These are phyloP conservation scores for Plodia interpunctella DNA, from an alignment of 1,140 invertebrate species.

Conservation along the genomic window DNA sequence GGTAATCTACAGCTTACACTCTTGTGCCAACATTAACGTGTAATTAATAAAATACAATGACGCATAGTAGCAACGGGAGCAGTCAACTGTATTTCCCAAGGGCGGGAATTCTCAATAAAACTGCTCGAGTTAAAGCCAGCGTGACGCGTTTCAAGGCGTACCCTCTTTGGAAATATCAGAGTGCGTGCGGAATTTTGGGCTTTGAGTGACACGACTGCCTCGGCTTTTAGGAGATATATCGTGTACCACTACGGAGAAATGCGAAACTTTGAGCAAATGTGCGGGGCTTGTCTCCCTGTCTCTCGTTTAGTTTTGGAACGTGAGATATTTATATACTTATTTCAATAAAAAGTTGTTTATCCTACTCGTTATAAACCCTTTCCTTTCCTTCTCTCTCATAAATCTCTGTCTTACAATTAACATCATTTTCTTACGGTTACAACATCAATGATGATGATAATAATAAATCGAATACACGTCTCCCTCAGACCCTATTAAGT, in stretches of 20 bases:
- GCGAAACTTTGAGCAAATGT: not conserved
- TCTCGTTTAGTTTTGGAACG: not conserved
- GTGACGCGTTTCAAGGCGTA: slow-evolving; percentile 28
- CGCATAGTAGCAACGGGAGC: slow-evolving; percentile 8
- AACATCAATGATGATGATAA: too few species aligned
- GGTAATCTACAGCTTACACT: slow-evolving; percentile 25
- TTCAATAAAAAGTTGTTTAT: too few species aligned
- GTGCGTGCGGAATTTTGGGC: slow-evolving; percentile 33
- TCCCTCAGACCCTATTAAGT: too few species aligned
- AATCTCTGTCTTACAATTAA: too few species aligned
- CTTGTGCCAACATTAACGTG: slow-evolving; percentile 14
- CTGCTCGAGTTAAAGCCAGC: slow-evolving; percentile 21
- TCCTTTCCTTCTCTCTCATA: too few species aligned
- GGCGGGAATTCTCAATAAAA: slow-evolving; percentile 36
- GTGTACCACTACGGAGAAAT: not conserved
- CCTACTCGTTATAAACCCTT: too few species aligned
- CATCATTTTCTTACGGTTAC: too few species aligned
- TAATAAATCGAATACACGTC: too few species aligned
- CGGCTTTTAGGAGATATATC: slow-evolving; percentile 25
- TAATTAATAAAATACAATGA: slow-evolving; percentile 25
- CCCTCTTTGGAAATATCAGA: slow-evolving; percentile 37
- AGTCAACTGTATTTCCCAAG: slow-evolving; percentile 31
- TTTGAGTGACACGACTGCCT: slow-evolving; percentile 30
- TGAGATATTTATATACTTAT: not conserved
- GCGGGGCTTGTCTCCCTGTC: not conserved